Evolutionary conservation across 2,113 vertebrate genomes (phyloP).

Genomic region (Epinephelus cyanopodus): DNA sequence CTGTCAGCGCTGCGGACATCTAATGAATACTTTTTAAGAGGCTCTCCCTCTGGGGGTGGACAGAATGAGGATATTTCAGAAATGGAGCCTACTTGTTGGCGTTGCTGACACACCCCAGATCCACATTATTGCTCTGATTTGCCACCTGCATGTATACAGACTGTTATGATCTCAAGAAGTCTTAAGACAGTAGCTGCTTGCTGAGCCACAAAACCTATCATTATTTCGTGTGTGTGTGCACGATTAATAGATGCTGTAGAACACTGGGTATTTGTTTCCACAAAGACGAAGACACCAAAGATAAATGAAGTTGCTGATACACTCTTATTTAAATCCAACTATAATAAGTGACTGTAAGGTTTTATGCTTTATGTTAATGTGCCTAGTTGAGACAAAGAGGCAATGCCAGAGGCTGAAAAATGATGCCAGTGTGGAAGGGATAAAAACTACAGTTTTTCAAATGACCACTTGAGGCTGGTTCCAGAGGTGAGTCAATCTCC

Average conservation of each 20-base stretch:
- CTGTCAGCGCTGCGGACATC: constrained; percentile 39
- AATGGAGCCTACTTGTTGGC: constrained; percentile 21
- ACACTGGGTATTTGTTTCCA: neutral
- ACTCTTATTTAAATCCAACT: neutral
- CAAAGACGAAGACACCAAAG: neutral
- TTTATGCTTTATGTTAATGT: neutral
- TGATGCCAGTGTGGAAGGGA: no score
- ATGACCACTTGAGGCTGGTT: no score
- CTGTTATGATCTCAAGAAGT: neutral
- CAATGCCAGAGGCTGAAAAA: no score
- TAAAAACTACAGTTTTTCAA: no score
- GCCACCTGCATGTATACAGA: constrained; percentile 12
- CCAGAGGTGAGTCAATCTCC: no score
- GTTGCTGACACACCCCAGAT: constrained; percentile 1
- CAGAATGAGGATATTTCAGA: constrained; percentile 50
- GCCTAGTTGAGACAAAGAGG: no score
- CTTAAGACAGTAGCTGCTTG: constrained; percentile 4
- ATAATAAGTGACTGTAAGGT: neutral
- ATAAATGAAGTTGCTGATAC: neutral
- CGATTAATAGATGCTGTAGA: constrained; percentile 15
- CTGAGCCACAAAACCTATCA: neutral
- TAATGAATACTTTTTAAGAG: constrained; percentile 54
- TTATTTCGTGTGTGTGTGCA: neutral
- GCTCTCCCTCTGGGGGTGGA: constrained; percentile 41
- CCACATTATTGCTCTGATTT: constrained; percentile 43